Conservation (phyloP, 1,140 invertebrate genomes). For the Drosophila busckii region DNA sequence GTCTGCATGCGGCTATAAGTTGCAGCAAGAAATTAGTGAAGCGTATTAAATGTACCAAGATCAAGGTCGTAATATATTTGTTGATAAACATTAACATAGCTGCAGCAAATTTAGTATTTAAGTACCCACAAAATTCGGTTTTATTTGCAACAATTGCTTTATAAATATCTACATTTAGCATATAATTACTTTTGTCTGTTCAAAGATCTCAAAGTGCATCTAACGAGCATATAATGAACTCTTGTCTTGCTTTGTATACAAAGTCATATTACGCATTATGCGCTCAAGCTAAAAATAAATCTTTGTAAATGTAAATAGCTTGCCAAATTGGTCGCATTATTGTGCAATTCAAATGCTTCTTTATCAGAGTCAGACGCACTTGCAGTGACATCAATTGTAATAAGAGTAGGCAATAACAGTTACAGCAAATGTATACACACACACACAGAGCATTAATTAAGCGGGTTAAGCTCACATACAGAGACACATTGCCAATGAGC, state of each 20-base stretch:
- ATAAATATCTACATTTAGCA: too few relatives aligned
- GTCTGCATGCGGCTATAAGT: slow-evolving; percentile 14
- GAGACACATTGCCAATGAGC: slow-evolving; percentile 14
- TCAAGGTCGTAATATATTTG: slow-evolving; percentile 23
- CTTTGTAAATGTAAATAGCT: slow-evolving; percentile 7
- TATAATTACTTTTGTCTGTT: too few relatives aligned
- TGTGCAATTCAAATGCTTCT: slow-evolving; percentile 1
- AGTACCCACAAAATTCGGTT: too few relatives aligned
- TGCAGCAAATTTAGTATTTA: too few relatives aligned
- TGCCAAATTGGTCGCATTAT: not conserved
- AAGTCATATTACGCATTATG: slow-evolving; percentile 4
- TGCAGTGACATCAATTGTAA: slow-evolving; percentile 18
- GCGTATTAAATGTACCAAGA: slow-evolving; percentile 13
- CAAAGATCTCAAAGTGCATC: not conserved
- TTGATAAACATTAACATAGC: too few relatives aligned
- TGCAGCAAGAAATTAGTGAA: slow-evolving; percentile 17
- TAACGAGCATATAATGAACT: not conserved
- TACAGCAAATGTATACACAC: slow-evolving; percentile 7
- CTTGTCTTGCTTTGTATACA: not conserved
- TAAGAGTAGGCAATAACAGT: slow-evolving; percentile 10
- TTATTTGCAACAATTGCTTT: too few relatives aligned
- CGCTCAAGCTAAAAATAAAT: slow-evolving; percentile 16
- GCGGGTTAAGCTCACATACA: slow-evolving; percentile 6
- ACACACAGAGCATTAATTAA: slow-evolving; percentile 17
- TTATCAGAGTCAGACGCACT: not conserved